Percentiles rank a stretch among this genome's conserved stretches.
Evolutionary conservation across 1,140 invertebrate genomes (phyloP).

Genomic region (Temnothorax curvispinosus): DNA sequence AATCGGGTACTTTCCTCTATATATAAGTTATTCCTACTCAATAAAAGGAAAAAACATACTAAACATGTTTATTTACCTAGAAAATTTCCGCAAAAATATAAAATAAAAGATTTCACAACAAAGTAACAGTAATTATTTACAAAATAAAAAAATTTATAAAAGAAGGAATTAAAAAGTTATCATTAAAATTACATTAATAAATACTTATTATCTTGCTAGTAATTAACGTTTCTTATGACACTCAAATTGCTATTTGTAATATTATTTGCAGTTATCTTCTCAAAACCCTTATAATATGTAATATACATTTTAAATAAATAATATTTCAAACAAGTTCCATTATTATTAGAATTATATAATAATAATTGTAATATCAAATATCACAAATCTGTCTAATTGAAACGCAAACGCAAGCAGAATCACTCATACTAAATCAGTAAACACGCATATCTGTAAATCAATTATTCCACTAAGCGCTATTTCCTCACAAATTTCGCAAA

Average conservation of each 20-base stretch:
- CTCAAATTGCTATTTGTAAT: conserved; percentile 4
- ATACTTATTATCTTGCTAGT: not conserved
- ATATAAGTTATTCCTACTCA: not conserved
- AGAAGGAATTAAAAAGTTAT: not conserved
- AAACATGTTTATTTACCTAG: not conserved
- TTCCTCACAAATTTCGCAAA: conserved; percentile 30
- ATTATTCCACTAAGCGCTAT: conserved; percentile 3
- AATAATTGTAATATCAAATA: not conserved
- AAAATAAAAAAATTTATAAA: not conserved
- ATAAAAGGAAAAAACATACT: not conserved
- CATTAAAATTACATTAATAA: not conserved
- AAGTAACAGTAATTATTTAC: not conserved
- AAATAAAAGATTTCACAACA: not conserved
- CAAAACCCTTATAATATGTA: not conserved
- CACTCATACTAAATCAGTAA: conserved; percentile 13
- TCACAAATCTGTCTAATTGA: conserved; percentile 22
- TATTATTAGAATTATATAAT: not conserved
- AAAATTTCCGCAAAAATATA: not conserved
- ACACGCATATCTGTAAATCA: conserved; percentile 12
- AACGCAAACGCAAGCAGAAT: not conserved
- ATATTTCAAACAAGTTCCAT: not conserved
- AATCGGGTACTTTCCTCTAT: not conserved
- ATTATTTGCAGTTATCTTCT: not conserved
- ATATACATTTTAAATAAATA: not conserved
- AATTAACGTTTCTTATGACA: not conserved